Evolutionary conservation across 2,888 invertebrate species (phyloP).

Genomic region (Julus scandinavius): DNA sequence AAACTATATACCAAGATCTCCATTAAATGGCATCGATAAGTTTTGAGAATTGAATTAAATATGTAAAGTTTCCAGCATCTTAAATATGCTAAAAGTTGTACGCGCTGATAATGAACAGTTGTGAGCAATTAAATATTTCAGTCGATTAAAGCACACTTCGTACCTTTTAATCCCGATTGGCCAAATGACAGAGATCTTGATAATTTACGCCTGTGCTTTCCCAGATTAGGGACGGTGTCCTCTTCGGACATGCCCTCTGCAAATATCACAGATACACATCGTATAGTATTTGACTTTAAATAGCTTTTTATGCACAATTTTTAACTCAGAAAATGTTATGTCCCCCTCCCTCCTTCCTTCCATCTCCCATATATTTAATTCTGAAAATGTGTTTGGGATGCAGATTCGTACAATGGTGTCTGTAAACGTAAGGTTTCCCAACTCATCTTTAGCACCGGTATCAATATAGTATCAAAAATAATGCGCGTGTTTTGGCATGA

Average conservation of each 20-base stretch:
- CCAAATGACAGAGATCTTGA: conserved; percentile 64
- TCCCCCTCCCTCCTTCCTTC: background rate
- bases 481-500: conserved; percentile 33
- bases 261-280: conserved; percentile 49
- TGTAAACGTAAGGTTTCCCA: background rate
- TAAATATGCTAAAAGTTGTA: too few species aligned
- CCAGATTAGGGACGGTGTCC: conserved; percentile 70
- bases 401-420: background rate
- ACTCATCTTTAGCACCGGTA: background rate
- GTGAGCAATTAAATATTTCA: background rate
- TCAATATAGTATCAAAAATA: conserved; percentile 24
- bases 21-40: background rate
- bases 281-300: background rate
- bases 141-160: conserved; percentile 32
- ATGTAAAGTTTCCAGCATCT: background rate
- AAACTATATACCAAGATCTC: conserved; percentile 10
- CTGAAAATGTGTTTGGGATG: background rate
- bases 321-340: background rate
- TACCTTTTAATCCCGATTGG: conserved; percentile 63
- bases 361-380: background rate
- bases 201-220: conserved; percentile 70
- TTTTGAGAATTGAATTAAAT: background rate
- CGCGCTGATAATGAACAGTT: background rate
- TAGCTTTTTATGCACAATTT: background rate
- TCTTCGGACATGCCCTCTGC: conserved; percentile 61